These are phyloP conservation scores for Apamea anceps DNA, from an alignment of 2,888 invertebrate species.

Conservation along the genomic window DNA sequence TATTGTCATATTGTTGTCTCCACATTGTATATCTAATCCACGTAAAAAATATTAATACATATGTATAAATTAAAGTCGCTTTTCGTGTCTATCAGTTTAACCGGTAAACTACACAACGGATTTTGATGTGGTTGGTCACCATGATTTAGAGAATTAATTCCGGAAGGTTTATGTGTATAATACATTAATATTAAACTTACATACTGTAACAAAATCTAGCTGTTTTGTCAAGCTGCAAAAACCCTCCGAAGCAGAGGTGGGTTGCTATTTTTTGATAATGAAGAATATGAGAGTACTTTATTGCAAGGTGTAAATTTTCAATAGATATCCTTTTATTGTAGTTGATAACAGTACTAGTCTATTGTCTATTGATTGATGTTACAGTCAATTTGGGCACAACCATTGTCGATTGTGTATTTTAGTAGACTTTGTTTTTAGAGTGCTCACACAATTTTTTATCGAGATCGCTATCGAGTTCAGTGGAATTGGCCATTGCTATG, in stretches of 20 bases:
- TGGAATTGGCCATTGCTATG: conserved; percentile 24
- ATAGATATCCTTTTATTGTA: background rate
- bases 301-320: background rate
- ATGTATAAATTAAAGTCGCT: background rate
- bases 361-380: conserved; percentile 2
- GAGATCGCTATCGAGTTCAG: conserved; percentile 8
- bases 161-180: background rate
- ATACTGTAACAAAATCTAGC: background rate
- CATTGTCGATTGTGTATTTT: conserved; percentile 14
- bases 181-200: background rate
- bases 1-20: background rate
- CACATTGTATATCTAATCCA: no score
- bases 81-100: no score
- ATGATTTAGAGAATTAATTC: background rate
- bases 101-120: no score
- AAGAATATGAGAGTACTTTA: background rate
- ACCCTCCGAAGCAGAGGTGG: background rate
- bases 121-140: background rate
- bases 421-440: conserved; percentile 17
- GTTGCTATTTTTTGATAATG: background rate
- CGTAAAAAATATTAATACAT: no score
- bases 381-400: conserved; percentile 3
- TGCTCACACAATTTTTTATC: conserved; percentile 9
- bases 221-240: background rate
- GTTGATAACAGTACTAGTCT: background rate